Conservation (phyloP, 2,888 invertebrate genomes). For the Tetragonula carbonaria region DNA sequence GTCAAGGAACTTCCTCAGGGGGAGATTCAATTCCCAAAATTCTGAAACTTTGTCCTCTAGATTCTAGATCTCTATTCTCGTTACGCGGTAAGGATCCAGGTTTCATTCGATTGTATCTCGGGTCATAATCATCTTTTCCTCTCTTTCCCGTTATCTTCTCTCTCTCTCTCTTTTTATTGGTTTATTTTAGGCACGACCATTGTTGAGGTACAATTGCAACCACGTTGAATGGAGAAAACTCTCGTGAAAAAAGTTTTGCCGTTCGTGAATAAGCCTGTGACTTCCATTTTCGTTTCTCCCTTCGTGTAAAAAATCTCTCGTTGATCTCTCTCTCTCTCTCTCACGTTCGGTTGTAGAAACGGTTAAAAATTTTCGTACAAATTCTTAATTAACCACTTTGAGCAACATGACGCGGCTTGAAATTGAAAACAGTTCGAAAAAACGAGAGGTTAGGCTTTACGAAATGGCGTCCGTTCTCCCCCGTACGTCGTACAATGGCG, state of each 20-base stretch:
- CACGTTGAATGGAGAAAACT: slow-evolving; percentile 52
- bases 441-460: not conserved
- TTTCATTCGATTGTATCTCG: slow-evolving; percentile 37
- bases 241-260: not conserved
- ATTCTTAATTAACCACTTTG: slow-evolving; percentile 46
- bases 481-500: not conserved
- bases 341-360: slow-evolving; percentile 35
- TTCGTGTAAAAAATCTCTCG: not conserved
- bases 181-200: slow-evolving; percentile 60
- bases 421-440: slow-evolving; percentile 14
- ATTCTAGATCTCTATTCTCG: slow-evolving; percentile 10
- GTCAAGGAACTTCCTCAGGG: slow-evolving; percentile 25
- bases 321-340: not conserved
- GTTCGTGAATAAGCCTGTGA: slow-evolving; percentile 3
- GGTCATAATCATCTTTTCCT: not conserved
- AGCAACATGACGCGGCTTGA: slow-evolving; percentile 33
- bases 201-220: slow-evolving; percentile 52
- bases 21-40: slow-evolving; percentile 35
- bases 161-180: not conserved
- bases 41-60: slow-evolving; percentile 6
- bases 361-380: slow-evolving; percentile 49
- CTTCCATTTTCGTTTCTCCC: not conserved
- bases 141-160: no score
- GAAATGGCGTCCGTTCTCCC: not conserved
- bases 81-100: slow-evolving; percentile 31